A percentile compares a stretch with the other conserved stretches of the same genome.
Conservation (phyloP, 2,113 vertebrate genomes). For the Eurystomus gularis region DNA sequence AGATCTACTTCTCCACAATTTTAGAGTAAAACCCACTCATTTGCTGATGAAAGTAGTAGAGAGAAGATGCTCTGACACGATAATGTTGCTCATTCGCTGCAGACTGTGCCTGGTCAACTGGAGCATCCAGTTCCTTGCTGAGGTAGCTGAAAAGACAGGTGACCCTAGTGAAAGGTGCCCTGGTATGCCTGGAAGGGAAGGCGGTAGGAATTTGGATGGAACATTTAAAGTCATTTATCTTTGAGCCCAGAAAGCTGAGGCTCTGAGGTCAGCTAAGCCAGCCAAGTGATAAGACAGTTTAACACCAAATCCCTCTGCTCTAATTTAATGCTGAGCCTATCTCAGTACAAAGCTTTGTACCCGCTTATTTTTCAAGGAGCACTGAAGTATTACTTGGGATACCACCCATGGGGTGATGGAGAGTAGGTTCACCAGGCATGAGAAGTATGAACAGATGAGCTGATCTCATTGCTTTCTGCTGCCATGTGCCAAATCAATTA, state of each 20-base stretch:
- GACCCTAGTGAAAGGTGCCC: neutral
- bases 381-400: neutral
- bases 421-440: neutral
- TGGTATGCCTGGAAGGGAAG: neutral
- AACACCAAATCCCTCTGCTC: neutral
- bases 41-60: neutral
- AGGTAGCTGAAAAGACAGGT: neutral
- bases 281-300: neutral
- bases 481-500: neutral
- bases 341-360: neutral
- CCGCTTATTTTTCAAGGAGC: neutral
- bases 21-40: neutral
- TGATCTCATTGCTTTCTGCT: neutral
- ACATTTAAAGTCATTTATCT: constrained; percentile 4
- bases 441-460: neutral
- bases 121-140: neutral
- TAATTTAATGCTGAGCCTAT: neutral
- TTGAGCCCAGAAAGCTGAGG: neutral
- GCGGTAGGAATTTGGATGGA: neutral
- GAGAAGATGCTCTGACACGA: neutral
- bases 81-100: neutral
- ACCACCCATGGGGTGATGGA: neutral
- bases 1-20: neutral
- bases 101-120: neutral
- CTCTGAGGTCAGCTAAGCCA: neutral